phyloP scores from a whole-genome alignment of 2,113 vertebrate genomes.

The Pongo pygmaeus region DNA sequence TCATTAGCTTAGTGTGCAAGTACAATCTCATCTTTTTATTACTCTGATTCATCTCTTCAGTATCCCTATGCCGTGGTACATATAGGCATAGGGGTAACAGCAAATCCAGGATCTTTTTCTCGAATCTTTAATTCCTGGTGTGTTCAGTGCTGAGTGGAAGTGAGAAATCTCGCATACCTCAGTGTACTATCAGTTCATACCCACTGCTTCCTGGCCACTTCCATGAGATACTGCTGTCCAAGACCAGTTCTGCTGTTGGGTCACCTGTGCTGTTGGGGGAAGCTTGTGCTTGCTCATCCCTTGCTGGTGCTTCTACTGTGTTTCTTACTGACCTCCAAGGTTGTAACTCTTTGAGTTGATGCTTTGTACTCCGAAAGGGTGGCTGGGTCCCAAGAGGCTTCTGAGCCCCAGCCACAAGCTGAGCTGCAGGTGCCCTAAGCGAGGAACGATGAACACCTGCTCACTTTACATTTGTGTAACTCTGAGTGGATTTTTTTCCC shows the following conservation, averaged over 20 bases:
- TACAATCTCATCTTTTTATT: background rate
- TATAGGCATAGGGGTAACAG: background rate
- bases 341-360: background rate
- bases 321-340: background rate
- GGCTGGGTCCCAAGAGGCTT: background rate
- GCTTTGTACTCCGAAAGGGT: background rate
- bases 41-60: background rate
- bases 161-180: background rate
- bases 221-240: fast-evolving
- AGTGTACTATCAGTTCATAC: background rate
- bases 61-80: background rate
- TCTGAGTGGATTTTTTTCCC: background rate
- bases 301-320: background rate
- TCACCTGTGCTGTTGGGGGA: background rate
- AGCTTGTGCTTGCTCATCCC: background rate
- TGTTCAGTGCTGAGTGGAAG: background rate
- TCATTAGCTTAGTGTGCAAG: background rate
- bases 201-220: background rate
- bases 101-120: background rate
- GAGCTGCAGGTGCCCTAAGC: background rate
- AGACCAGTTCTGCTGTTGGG: background rate
- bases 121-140: background rate
- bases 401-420: background rate
- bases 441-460: background rate
- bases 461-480: background rate